Evolutionary conservation across 2,113 vertebrate genomes (phyloP).

Genomic region (Chiloscyllium plagiosum): DNA sequence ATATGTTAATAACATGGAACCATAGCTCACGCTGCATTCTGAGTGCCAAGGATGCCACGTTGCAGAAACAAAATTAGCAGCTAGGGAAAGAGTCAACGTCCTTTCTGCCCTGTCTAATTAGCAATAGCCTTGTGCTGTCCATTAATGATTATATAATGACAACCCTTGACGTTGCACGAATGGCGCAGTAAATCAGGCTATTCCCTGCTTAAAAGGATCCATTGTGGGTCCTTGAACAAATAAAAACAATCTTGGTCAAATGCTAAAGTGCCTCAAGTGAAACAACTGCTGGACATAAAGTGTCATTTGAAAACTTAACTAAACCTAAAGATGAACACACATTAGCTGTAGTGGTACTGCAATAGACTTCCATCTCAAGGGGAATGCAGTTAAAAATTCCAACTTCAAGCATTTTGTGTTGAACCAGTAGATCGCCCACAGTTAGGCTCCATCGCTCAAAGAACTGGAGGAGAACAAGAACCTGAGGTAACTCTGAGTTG

Average conservation of each 20-base stretch:
- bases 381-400: not conserved
- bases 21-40: not conserved
- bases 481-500: not conserved
- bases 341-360: not conserved
- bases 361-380: not conserved
- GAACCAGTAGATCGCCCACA: not conserved
- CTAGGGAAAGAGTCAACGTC: not conserved
- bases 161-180: not conserved
- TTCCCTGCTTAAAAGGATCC: not conserved
- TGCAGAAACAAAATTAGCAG: constrained; percentile 19
- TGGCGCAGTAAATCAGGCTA: not conserved
- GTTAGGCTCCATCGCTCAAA: not conserved
- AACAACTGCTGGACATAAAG: not conserved
- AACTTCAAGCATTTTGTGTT: not conserved
- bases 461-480: not conserved
- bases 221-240: not conserved
- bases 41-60: constrained; percentile 26
- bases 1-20: constrained; percentile 2
- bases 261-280: not conserved
- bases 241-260: not conserved
- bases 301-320: not conserved
- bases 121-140: not conserved
- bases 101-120: not conserved
- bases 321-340: not conserved
- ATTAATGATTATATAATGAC: not conserved